A percentile compares a stretch with the other conserved stretches of the same genome.
These are phyloP conservation scores for Eremobia ochroleuca DNA, from an alignment of 2,888 invertebrate species.

Conservation along the genomic window DNA sequence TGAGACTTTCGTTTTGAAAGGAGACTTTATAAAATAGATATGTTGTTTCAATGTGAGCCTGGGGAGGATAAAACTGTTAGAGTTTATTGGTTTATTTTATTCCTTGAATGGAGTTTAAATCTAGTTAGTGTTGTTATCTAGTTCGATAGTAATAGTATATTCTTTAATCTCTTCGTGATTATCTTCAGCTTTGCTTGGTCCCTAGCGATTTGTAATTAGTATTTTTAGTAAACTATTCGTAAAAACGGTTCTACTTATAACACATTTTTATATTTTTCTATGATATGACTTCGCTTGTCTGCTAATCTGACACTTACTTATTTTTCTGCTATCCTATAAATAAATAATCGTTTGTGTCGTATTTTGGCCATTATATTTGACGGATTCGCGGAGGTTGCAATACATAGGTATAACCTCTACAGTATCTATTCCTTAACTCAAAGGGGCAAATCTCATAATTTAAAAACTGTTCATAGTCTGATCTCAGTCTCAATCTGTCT, in stretches of 20 bases:
- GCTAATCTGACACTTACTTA: background rate
- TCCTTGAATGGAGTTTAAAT: conserved; percentile 13
- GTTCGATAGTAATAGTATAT: background rate
- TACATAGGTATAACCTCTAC: background rate
- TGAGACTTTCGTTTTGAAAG: conserved; percentile 66
- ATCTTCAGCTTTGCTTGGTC: background rate
- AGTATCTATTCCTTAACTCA: background rate
- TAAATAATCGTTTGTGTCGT: background rate
- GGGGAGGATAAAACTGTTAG: conserved; percentile 24
- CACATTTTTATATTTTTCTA: background rate
- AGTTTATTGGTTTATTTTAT: conserved; percentile 28
- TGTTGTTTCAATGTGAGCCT: conserved; percentile 48
- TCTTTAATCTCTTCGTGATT: background rate
- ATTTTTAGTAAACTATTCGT: background rate
- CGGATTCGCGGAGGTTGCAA: background rate
- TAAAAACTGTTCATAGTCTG: no score
- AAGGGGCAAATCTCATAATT: no score
- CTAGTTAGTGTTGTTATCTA: background rate
- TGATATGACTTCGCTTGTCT: background rate
- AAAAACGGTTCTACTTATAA: background rate
- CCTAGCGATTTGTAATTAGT: background rate
- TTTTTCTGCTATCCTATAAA: background rate
- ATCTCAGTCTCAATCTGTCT: no score
- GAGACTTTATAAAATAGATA: conserved; percentile 66
- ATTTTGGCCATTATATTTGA: background rate